A percentile compares a stretch with the other conserved stretches of the same genome.
Conservation (phyloP, 2,113 vertebrate species). For the Pangasianodon gigas region DNA sequence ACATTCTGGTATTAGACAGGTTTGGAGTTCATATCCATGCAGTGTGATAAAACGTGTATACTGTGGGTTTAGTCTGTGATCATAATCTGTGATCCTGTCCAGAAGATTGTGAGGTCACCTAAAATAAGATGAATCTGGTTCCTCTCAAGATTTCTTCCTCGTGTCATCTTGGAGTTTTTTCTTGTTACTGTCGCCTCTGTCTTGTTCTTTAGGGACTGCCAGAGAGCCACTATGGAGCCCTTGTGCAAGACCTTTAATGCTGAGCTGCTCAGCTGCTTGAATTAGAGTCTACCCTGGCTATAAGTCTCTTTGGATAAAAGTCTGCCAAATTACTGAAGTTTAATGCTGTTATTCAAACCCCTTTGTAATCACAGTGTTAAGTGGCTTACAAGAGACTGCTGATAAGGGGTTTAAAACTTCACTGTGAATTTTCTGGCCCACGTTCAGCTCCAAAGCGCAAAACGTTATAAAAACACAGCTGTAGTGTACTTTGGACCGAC, state of each 20-base stretch:
- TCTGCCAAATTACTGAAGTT: background rate
- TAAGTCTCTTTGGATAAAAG: background rate
- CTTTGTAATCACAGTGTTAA: background rate
- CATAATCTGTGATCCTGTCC: background rate
- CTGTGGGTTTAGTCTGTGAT: background rate
- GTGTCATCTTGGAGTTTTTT: background rate
- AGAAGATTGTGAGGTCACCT: background rate
- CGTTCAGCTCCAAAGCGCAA: background rate
- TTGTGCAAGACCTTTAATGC: background rate
- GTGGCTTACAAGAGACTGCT: background rate
- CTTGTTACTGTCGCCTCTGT: background rate
- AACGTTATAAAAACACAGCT: background rate
- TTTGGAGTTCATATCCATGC: background rate
- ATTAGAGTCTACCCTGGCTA: no score
- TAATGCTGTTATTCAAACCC: background rate
- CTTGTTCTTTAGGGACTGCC: background rate
- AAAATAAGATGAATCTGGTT: background rate
- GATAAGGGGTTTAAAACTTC: conserved; percentile 9
- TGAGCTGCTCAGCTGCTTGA: background rate
- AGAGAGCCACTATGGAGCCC: background rate
- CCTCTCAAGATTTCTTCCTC: background rate
- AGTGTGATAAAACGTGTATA: background rate
- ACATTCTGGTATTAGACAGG: no score
- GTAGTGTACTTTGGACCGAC: conserved; percentile 17
- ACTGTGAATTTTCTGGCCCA: background rate